These are phyloP conservation scores for Acleris holmiana DNA, from an alignment of 2,888 invertebrate genomes.

Conservation along the genomic window DNA sequence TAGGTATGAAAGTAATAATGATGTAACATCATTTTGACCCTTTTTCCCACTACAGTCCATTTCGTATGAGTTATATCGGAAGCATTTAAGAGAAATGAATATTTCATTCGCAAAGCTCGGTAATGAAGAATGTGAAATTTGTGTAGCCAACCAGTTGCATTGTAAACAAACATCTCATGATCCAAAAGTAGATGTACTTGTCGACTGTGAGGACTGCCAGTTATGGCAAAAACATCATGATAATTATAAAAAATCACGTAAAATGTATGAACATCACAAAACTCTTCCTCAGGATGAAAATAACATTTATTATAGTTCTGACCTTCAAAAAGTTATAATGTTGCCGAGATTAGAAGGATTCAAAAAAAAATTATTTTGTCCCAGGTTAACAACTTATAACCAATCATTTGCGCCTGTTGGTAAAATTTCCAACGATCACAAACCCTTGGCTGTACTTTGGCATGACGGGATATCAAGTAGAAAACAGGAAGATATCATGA, in stretches of 20 bases:
- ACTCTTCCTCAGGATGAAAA: slow-evolving; percentile 5
- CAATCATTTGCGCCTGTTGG: slow-evolving; percentile 28
- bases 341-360: slow-evolving; percentile 21
- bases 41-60: too few relatives aligned
- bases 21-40: too few relatives aligned
- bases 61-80: slow-evolving; percentile 2
- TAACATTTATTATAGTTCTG: slow-evolving; percentile 21
- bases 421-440: slow-evolving; percentile 16
- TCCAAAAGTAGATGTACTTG: background rate
- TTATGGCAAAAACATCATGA: slow-evolving; percentile 3
- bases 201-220: background rate
- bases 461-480: slow-evolving; percentile 30
- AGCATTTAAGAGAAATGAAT: background rate
- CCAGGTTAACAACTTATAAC: slow-evolving; percentile 19
- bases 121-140: slow-evolving; percentile 4
- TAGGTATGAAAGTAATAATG: too few relatives aligned
- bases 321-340: slow-evolving; percentile 27
- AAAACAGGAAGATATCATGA: slow-evolving; percentile 31
- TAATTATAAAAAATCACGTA: slow-evolving; percentile 17
- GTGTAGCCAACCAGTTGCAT: background rate
- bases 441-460: slow-evolving; percentile 24
- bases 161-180: background rate
- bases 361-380: slow-evolving; percentile 18
- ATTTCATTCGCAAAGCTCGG: slow-evolving; percentile 6
- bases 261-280: too few relatives aligned